Evolutionary conservation across 2,888 invertebrate genomes (phyloP), one percentile per base, ranked within the genome.

Genomic region (Pollenia labialis): DNA sequence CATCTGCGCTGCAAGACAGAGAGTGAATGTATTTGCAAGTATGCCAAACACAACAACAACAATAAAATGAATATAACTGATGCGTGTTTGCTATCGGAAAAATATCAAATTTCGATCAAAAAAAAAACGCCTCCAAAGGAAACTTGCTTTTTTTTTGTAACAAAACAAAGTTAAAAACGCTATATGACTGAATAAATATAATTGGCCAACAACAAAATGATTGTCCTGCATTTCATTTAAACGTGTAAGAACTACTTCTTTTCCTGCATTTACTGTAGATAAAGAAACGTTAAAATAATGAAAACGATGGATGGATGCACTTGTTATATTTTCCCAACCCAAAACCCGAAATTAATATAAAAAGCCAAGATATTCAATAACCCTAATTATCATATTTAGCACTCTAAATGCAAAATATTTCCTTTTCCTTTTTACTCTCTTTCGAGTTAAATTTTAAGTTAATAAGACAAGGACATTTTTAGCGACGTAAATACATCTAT

Each of bases 71-170:
- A 64, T 11, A 40, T 14, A 68, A 76, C 68, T 64, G 75, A 74
- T 89, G 88, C 90, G 88, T 87, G 88, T 90, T 89, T 88, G 90
- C 91, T 93, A 92, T 92, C 92, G 91, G 89, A 85, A 89, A 91
- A 91, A 92, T 92, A 92, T 92, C 92, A 91, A 93, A 92, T 92
- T 93, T 93, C 93, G 91, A 92, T 92, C 93, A 90, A 90, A 62
- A 74, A 54, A 89, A 91, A 66, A 83, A 92, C 92, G 91, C 91
- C 91, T 91, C 87, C 90, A 88, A 90, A 74, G 62, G 40, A 77
- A 81, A 85, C 77, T 80, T 71, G 89, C 90, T 90, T 89, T 85
- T 85, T 44, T 42, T 44, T 54, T 44, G 10, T 23, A 10, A 62
- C 18, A 40, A 71, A 46, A 16, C 32, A 56, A 69, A 68, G 16